A percentile compares a stretch with the other conserved stretches of the same genome.
These are phyloP conservation scores for Ailurus styani DNA, from an alignment of 2,113 vertebrate genomes.

Conservation along the genomic window DNA sequence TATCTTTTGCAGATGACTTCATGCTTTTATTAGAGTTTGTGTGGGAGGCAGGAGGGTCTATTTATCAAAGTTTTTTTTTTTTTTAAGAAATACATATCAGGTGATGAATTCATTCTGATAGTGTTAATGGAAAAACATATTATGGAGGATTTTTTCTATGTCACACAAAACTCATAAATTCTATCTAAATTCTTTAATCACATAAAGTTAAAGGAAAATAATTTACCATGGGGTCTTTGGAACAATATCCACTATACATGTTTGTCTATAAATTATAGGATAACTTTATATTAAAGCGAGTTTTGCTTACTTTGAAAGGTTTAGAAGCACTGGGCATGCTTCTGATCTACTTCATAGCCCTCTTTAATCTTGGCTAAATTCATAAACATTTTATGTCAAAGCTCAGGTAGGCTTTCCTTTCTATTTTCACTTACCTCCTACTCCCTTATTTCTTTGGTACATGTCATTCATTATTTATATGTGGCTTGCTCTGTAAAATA, in stretches of 20 bases:
- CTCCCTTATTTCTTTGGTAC: accelerated
- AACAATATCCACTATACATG: neutral
- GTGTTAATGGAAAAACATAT: neutral
- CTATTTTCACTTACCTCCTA: neutral
- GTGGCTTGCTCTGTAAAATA: neutral
- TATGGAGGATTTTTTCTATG: neutral
- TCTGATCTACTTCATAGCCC: neutral
- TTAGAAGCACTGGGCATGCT: neutral
- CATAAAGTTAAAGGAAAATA: neutral
- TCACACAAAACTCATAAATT: neutral
- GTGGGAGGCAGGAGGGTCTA: neutral
- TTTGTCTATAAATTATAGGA: neutral
- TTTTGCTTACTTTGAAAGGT: neutral
- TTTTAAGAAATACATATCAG: neutral
- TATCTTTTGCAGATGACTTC: neutral
- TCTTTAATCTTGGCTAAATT: neutral
- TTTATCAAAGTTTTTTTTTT: neutral
- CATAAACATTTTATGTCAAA: neutral
- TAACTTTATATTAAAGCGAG: neutral
- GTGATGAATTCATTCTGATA: neutral
- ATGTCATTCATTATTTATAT: neutral
- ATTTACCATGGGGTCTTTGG: neutral
- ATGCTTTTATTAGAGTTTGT: neutral
- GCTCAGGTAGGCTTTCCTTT: neutral
- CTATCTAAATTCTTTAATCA: neutral